Conservation (phyloP, 2,113 vertebrate species). For the Pleuronectes platessa region DNA sequence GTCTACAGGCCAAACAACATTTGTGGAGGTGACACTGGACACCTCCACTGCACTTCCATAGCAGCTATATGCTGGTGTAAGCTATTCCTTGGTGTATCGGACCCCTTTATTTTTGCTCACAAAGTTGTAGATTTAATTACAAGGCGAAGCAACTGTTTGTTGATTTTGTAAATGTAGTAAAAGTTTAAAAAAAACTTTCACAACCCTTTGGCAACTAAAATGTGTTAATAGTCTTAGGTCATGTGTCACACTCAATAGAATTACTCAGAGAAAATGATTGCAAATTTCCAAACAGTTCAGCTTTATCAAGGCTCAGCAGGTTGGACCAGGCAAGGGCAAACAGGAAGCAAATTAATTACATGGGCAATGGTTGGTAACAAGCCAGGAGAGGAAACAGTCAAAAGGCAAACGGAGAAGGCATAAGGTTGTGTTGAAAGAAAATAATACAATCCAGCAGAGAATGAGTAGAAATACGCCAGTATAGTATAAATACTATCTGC, state of each 20-base stretch:
- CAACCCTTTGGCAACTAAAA: too few relatives aligned
- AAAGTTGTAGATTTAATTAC: too few relatives aligned
- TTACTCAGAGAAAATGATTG: too few relatives aligned
- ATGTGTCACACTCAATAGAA: too few relatives aligned
- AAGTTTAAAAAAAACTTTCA: too few relatives aligned
- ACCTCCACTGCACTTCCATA: constrained; percentile 18
- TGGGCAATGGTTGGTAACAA: neutral
- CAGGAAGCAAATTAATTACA: neutral
- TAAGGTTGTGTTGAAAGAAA: neutral
- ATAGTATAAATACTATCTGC: too few relatives aligned
- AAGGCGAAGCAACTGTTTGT: neutral
- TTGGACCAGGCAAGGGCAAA: neutral
- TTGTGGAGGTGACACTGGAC: constrained; percentile 60
- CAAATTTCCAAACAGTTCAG: too few relatives aligned
- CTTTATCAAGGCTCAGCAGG: too few relatives aligned
- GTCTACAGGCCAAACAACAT: constrained; percentile 45
- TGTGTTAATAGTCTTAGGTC: too few relatives aligned
- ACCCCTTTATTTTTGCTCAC: too few relatives aligned
- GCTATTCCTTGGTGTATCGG: neutral
- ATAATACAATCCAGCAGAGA: neutral
- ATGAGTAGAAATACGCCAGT: neutral
- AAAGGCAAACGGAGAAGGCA: neutral
- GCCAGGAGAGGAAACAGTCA: neutral
- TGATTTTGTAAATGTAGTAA: neutral
- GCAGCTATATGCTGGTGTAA: too few relatives aligned